A percentile compares a stretch with the other conserved stretches of the same genome.
Conservation (phyloP, 2,113 vertebrate species). For the human (Homo sapiens) region GRCh38 chr17:14848501-14849000, state of each 20-base stretch:
- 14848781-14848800: no score
- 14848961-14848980: neutral
- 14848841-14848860: neutral
- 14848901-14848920: neutral
- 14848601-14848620: neutral
- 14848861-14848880: neutral
- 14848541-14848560: neutral
- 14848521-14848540: neutral
- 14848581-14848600: accelerated
- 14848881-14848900: neutral
- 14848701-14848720: neutral
- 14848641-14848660: neutral
- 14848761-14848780: neutral
- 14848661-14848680: neutral
- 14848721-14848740: neutral
- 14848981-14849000: neutral
- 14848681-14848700: neutral
- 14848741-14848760: neutral
- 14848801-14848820: no score
- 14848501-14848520: neutral
- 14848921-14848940: neutral
- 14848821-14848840: neutral
- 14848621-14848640: neutral
- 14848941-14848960: neutral
- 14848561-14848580: neutral